Conservation (phyloP, 2,113 vertebrate species). For the Tyrannus savana region DNA sequence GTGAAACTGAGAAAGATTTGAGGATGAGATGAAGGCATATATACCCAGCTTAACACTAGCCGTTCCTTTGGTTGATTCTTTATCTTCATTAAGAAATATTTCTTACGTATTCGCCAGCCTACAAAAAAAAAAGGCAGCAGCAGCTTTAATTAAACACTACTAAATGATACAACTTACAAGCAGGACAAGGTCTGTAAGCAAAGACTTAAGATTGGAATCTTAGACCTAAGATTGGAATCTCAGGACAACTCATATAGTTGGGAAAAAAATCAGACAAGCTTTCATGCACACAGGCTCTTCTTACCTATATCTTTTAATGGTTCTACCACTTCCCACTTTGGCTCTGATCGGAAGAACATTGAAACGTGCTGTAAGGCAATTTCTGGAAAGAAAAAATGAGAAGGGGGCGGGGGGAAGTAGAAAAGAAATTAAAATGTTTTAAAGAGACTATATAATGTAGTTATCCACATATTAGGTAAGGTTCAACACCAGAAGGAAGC, state of each 20-base stretch:
- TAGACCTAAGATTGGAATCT: not conserved
- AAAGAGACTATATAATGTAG: not conserved
- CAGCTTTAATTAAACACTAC: not conserved
- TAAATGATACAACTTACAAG: not conserved
- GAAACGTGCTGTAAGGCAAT: conserved; percentile 97
- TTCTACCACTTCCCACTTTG: conserved; percentile 95
- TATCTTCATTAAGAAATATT: conserved; percentile 93
- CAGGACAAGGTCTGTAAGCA: not conserved
- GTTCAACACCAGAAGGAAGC: not conserved
- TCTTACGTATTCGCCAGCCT: conserved; percentile 98
- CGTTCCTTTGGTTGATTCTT: conserved; percentile 94
- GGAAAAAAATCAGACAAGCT: not conserved
- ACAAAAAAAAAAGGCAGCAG: not conserved
- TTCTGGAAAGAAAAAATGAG: conserved; percentile 76
- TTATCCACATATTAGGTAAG: not conserved
- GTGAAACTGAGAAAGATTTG: not conserved
- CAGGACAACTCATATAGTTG: not conserved
- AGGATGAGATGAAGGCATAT: conserved; percentile 25
- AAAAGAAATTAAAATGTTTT: not conserved
- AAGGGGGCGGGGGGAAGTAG: not conserved
- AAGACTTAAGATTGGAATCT: not conserved
- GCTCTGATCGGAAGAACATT: conserved; percentile 98
- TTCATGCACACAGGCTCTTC: not conserved
- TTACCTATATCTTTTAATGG: conserved; percentile 95
- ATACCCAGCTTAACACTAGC: conserved; percentile 94